phyloP scores from a whole-genome alignment of 2,888 invertebrate species.

The Emmelina monodactyla region DNA sequence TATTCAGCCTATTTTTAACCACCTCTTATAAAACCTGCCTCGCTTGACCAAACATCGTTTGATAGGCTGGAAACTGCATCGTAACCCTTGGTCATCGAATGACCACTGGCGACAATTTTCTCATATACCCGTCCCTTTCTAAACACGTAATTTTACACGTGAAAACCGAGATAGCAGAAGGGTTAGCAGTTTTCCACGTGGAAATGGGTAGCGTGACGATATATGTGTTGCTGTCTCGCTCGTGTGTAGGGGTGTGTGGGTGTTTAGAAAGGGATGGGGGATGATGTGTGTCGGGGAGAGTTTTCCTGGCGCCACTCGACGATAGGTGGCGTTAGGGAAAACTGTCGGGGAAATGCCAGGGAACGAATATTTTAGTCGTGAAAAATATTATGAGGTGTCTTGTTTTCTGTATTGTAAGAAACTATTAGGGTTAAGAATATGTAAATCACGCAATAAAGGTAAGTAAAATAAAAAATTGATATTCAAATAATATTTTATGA shows the following conservation, averaged over 20 bases:
- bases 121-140: conserved; percentile 38
- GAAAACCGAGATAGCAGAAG: conserved; percentile 55
- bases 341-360: no score
- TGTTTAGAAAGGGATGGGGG: conserved; percentile 50
- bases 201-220: conserved; percentile 41
- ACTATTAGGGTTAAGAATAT: no score
- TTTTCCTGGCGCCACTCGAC: conserved; percentile 49
- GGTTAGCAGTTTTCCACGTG: conserved; percentile 54
- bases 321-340: conserved; percentile 45
- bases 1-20: not conserved
- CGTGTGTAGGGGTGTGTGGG: conserved; percentile 51
- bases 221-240: conserved; percentile 52
- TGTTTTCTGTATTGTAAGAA: no score
- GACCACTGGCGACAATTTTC: conserved; percentile 36
- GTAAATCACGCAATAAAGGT: no score
- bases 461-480: no score
- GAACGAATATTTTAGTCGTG: no score
- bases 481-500: no score
- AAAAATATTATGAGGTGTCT: no score
- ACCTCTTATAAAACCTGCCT: not conserved
- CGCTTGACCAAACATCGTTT: conserved; percentile 36
- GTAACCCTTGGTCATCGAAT: conserved; percentile 46
- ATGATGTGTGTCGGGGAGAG: conserved; percentile 27
- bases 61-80: conserved; percentile 40
- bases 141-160: conserved; percentile 26